Evolutionary conservation across 2,113 vertebrate species (phyloP), one percentile per base, ranked within the genome.

Genomic region (Colistium nudipinnis): DNA sequence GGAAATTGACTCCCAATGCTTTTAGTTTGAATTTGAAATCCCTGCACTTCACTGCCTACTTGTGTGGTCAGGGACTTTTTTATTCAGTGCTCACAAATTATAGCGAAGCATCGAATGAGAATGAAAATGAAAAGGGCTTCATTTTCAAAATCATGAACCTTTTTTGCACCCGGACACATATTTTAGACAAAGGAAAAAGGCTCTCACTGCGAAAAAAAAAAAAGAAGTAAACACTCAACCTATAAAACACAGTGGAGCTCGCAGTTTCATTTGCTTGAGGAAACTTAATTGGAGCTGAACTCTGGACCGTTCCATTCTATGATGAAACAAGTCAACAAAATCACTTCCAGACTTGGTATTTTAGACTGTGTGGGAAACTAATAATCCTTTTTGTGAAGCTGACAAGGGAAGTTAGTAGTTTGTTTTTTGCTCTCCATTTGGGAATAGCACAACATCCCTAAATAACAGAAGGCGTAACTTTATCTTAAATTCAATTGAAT

Each of bases 241-340:
- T 10, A 31, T 41, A 35, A 38, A 49, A 33, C 20, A 48, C 8
- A 19, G 43, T 19, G 45, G 12, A 68, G 16, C 16, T 24, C 17
- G n/a, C 13, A 13, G 24, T 39, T 68, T 60, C 5, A 59, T 64
- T 53, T 70, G 24, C 47, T 41, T 13, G 2, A 39, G 25, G 25
- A 31, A 31, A 49, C 19, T n/a, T 16, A 24, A 16, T 4, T 33
- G 11, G 20, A 22, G 19, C 30, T 25, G 2, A 36, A 35, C 17
- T 43, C 14, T 59, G 31, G 27, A 38, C 36, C 30, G 4, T 31
- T 31, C 4, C 16, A 13, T 52, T 19, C 1, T 47, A 16, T 65
- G 31, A 67, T 38, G 24, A 59, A 65, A 55, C 10, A 48, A 68
- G 14, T 57, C 20, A 28, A 59, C 41, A 48, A 49, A 62, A 80